Evolutionary conservation across 1,140 invertebrate genomes (phyloP).

Genomic region (Aphaenogaster ashmeadi): DNA sequence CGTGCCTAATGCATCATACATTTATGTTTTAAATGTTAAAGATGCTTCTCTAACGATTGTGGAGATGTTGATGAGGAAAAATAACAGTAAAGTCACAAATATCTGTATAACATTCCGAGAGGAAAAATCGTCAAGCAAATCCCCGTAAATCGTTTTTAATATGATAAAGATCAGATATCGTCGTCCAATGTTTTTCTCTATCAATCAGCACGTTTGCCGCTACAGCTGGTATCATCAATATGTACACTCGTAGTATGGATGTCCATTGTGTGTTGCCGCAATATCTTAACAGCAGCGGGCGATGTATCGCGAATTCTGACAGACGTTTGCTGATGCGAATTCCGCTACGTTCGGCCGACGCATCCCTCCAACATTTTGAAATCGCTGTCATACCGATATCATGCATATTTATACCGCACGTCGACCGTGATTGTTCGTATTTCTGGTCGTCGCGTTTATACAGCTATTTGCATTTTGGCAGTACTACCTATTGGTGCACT

Average conservation of each 20-base stretch:
- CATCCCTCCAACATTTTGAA: slow-evolving; percentile 60
- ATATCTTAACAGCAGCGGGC: slow-evolving; percentile 48
- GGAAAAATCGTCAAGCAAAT: not conserved
- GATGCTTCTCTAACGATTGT: not conserved
- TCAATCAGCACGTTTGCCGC: not conserved
- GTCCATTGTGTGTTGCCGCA: slow-evolving; percentile 31
- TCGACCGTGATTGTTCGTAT: slow-evolving; percentile 63
- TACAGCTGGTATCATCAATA: not conserved
- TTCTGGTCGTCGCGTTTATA: slow-evolving; percentile 63
- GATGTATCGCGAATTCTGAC: slow-evolving; percentile 50
- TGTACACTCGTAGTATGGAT: not conserved
- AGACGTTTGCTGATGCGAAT: slow-evolving; percentile 51
- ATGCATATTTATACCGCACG: slow-evolving; percentile 63
- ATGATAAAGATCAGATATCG: not conserved
- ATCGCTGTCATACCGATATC: slow-evolving; percentile 61
- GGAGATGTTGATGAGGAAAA: not conserved
- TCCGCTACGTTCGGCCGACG: slow-evolving; percentile 39
- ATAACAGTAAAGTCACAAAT: not conserved
- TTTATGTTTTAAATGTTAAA: not conserved
- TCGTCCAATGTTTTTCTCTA: not conserved
- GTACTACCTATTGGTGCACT: slow-evolving; percentile 25
- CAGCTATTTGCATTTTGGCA: slow-evolving; percentile 61
- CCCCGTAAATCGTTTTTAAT: not conserved
- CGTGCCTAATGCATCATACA: not conserved
- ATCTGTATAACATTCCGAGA: not conserved